Evolutionary conservation across 2,113 vertebrate species (phyloP).

Genomic region (Vanacampus margaritifer): DNA sequence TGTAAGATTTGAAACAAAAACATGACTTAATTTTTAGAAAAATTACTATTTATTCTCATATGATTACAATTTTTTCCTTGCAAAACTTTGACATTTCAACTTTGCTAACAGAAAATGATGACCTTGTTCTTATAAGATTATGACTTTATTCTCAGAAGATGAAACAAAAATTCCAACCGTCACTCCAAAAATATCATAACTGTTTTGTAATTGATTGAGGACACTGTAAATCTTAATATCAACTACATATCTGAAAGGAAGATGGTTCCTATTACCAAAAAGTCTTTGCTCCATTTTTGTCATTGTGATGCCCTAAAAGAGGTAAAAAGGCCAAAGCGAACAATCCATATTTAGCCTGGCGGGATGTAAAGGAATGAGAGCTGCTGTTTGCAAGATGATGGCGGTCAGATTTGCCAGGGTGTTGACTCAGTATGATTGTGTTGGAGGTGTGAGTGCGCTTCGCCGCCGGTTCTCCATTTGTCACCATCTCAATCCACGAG

Average conservation of each 20-base stretch:
- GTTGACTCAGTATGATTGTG: slow-evolving; percentile 70
- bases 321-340: slow-evolving; percentile 7
- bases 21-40: no score
- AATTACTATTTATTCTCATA: no score
- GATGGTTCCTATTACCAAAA: neutral
- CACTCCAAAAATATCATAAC: neutral
- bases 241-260: no score
- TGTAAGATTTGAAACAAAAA: no score
- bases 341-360: slow-evolving; percentile 10
- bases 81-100: no score
- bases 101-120: no score
- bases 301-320: slow-evolving; percentile 14
- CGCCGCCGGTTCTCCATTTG: slow-evolving; percentile 60
- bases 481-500: slow-evolving; percentile 62
- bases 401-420: slow-evolving; percentile 26
- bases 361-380: slow-evolving; percentile 2
- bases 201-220: neutral
- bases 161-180: neutral
- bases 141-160: neutral
- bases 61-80: no score
- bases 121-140: no score
- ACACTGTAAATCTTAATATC: no score
- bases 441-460: slow-evolving; percentile 52
- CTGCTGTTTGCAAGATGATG: slow-evolving; percentile 20
- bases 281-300: neutral